phyloP scores from a whole-genome alignment of 2,797 vertebrate species.

The Malurus splendens region DNA sequence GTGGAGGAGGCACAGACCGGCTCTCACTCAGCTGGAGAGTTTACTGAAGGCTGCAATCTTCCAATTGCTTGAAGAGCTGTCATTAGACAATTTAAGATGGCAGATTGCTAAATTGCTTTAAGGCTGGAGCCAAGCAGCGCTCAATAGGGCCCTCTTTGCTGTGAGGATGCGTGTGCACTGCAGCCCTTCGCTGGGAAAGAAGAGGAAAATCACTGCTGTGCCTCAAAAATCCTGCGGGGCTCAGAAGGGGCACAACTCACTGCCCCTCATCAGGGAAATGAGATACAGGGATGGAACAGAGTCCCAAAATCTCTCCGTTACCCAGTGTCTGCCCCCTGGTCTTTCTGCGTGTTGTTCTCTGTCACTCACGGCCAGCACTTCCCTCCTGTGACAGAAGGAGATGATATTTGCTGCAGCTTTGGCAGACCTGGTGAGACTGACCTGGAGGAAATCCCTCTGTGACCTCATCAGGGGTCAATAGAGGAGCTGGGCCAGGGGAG shows the following conservation, averaged over 20 bases:
- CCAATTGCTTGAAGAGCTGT: conserved; percentile 53
- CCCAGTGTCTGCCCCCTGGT: background rate
- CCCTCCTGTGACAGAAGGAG: background rate
- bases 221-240: background rate
- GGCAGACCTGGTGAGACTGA: background rate
- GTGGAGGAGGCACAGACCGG: background rate
- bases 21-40: conserved; percentile 43
- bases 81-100: conserved; percentile 50
- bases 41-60: conserved; percentile 39
- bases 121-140: conserved; percentile 16
- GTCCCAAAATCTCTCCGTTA: background rate
- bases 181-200: background rate
- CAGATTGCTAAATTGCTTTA: conserved; percentile 38
- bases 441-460: background rate
- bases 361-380: rapidly evolving
- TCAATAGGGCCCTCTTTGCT: background rate
- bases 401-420: background rate
- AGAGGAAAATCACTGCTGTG: background rate
- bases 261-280: background rate
- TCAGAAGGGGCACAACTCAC: background rate
- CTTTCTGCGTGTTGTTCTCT: background rate
- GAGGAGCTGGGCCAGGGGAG: background rate
- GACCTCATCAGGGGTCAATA: background rate
- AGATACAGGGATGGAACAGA: background rate
- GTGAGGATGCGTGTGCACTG: rapidly evolving